Evolutionary conservation across 2,113 vertebrate genomes (phyloP).

Genomic region (Gyps fulvus): DNA sequence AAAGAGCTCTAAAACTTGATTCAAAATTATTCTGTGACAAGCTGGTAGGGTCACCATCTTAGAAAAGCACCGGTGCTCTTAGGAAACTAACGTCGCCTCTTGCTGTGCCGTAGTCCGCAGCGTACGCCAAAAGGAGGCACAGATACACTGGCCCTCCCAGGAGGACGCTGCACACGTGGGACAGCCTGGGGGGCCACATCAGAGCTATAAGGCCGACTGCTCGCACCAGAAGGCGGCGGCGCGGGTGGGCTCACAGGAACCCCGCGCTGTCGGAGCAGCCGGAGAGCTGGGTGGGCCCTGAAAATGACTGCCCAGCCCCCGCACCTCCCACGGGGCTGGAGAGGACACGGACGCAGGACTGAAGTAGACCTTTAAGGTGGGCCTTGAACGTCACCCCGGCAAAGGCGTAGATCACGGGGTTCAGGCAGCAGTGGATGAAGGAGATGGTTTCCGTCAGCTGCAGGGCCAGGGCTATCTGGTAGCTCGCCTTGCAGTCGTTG

Average conservation of each 20-base stretch:
- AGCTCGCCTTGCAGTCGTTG: not conserved
- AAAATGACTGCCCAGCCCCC: not conserved
- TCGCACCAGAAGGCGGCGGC: not conserved
- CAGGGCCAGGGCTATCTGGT: constrained; percentile 39
- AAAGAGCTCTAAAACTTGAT: not conserved
- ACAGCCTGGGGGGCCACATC: not conserved
- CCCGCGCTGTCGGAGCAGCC: not conserved
- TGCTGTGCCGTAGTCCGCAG: fast-evolving
- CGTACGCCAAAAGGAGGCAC: not conserved
- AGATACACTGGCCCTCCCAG: not conserved
- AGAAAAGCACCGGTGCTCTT: fast-evolving
- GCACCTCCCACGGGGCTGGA: not conserved
- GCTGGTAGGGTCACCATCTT: not conserved
- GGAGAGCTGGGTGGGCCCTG: not conserved
- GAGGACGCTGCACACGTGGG: not conserved
- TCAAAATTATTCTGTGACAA: not conserved
- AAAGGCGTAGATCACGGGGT: constrained; percentile 86
- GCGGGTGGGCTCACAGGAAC: not conserved
- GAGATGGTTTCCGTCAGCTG: constrained; percentile 75
- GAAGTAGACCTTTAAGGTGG: constrained; percentile 52
- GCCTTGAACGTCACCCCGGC: constrained; percentile 81
- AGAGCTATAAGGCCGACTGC: not conserved
- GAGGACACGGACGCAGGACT: not conserved
- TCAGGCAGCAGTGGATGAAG: constrained; percentile 82
- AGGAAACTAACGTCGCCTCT: not conserved